Percentiles rank a stretch among this genome's conserved stretches.
Evolutionary conservation across 2,888 invertebrate genomes (phyloP).

Genomic region (Megastigmus dorsalis): DNA sequence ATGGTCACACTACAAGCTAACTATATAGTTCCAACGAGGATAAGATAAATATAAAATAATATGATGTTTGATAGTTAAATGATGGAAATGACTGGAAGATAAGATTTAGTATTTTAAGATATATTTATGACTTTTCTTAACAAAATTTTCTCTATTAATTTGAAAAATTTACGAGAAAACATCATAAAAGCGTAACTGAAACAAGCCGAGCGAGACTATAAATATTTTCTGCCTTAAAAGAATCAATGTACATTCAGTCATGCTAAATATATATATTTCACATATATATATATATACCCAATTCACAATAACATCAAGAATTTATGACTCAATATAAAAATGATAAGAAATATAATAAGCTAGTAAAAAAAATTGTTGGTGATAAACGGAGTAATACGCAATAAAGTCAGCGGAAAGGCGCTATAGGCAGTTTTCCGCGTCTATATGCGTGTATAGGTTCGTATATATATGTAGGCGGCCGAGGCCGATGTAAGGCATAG

Average conservation of each 20-base stretch:
- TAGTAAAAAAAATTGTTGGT: slow-evolving; percentile 20
- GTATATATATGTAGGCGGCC: not conserved
- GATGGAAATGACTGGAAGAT: too few relatives aligned
- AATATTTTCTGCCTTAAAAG: not conserved
- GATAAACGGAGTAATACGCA: slow-evolving; percentile 26
- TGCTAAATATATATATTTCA: too few relatives aligned
- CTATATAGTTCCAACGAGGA: too few relatives aligned
- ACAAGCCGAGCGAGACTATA: too few relatives aligned
- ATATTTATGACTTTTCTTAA: too few relatives aligned
- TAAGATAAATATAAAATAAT: too few relatives aligned
- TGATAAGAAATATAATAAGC: slow-evolving; percentile 1
- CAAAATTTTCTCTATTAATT: too few relatives aligned
- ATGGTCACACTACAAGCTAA: too few relatives aligned
- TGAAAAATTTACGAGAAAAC: not conserved
- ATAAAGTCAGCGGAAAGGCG: not conserved
- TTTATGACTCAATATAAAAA: slow-evolving; percentile 9
- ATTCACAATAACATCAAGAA: not conserved
- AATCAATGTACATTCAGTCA: not conserved
- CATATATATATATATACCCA: too few relatives aligned
- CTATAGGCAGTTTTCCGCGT: not conserved
- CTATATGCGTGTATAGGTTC: too few relatives aligned
- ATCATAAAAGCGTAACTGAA: not conserved
- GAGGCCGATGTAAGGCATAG: not conserved
- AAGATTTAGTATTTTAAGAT: too few relatives aligned
- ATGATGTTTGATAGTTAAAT: too few relatives aligned